These are phyloP conservation scores for Lamellibrachia columna DNA, from an alignment of 2,888 invertebrate genomes.

Conservation along the genomic window DNA sequence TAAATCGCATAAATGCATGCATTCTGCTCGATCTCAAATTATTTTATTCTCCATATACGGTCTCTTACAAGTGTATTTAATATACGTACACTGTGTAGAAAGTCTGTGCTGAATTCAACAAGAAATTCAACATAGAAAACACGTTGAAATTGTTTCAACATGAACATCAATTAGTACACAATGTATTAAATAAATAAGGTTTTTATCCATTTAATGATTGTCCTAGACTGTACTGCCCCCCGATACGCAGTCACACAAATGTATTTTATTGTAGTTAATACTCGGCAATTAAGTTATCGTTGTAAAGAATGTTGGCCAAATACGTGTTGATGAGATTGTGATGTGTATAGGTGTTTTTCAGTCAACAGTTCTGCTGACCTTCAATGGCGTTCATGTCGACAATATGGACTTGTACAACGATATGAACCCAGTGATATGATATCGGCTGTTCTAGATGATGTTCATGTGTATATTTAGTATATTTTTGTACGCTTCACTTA, in stretches of 20 bases:
- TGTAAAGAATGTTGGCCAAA: background rate
- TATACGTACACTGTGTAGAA: background rate
- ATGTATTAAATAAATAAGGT: background rate
- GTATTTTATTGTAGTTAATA: background rate
- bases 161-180: background rate
- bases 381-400: conserved; percentile 12
- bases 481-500: conserved; percentile 4
- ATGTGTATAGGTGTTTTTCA: background rate
- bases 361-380: background rate
- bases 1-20: background rate
- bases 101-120: background rate
- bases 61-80: background rate
- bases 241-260: background rate
- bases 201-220: background rate
- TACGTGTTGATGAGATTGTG: background rate
- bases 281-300: conserved; percentile 4
- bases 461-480: conserved; percentile 6
- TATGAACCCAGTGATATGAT: background rate
- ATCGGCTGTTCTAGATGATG: background rate
- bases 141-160: background rate
- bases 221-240: background rate
- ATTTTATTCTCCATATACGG: background rate
- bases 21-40: background rate
- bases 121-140: background rate
- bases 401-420: background rate